Percentiles rank a stretch among this genome's conserved stretches.
phyloP scores from a whole-genome alignment of 1,140 invertebrate species.

The Drosophila ogumai region DNA sequence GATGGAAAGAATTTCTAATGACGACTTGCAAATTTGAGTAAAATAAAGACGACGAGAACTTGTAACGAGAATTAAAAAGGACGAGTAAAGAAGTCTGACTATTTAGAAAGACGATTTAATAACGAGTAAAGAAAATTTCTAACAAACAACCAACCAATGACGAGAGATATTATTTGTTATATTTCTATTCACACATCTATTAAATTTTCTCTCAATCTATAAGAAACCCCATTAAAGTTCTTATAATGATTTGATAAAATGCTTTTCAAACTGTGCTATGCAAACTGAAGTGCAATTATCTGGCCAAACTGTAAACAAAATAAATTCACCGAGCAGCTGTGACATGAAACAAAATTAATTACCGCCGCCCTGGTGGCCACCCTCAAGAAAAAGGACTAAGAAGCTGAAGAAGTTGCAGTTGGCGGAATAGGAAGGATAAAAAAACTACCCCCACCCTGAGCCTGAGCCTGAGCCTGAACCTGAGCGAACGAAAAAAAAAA shows the following conservation, averaged over 20 bases:
- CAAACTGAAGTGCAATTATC: conserved; percentile 50
- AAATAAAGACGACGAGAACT: too few species aligned
- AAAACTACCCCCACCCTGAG: not conserved
- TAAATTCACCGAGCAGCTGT: conserved; percentile 52
- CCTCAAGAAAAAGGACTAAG: conserved; percentile 2
- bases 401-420: conserved; percentile 15
- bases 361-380: conserved; percentile 18
- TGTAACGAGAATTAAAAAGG: not conserved
- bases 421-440: not conserved
- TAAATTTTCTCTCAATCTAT: too few species aligned
- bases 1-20: not conserved
- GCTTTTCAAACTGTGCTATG: conserved; percentile 15
- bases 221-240: not conserved
- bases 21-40: too few species aligned
- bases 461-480: not conserved
- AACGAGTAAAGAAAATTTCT: not conserved
- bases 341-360: conserved; percentile 68
- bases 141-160: not conserved
- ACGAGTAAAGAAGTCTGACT: too few species aligned
- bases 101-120: too few species aligned
- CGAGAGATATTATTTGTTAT: not conserved
- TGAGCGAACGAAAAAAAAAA: not conserved
- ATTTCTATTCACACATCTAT: not conserved
- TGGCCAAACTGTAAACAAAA: conserved; percentile 41
- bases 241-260: conserved; percentile 28